A percentile compares a stretch with the other conserved stretches of the same genome.
Conservation (phyloP, 2,888 invertebrate species). For the Lasioglossum villosulum region DNA sequence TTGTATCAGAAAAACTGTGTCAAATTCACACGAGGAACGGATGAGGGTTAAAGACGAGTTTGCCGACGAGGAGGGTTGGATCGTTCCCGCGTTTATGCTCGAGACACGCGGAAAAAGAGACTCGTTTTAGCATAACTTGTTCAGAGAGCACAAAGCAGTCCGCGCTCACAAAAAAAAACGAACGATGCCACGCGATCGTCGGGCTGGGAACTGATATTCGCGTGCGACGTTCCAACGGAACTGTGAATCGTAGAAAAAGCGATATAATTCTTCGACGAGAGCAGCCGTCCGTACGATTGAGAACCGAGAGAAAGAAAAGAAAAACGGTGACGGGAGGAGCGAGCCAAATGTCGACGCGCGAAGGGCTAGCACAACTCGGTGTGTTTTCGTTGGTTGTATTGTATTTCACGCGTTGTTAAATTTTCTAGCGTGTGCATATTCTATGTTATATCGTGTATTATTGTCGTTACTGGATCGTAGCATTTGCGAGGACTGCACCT, state of each 20-base stretch:
- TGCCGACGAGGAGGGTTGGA: neutral
- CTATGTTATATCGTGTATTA: slow-evolving; percentile 47
- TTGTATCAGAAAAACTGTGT: too few relatives aligned
- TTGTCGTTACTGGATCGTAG: slow-evolving; percentile 52
- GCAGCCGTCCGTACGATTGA: slow-evolving; percentile 61
- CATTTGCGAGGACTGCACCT: slow-evolving; percentile 20
- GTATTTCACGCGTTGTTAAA: slow-evolving; percentile 51
- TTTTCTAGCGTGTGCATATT: slow-evolving; percentile 54
- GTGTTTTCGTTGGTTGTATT: slow-evolving; percentile 37
- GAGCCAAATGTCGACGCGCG: slow-evolving; percentile 19
- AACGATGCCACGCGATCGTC: neutral
- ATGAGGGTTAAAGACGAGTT: neutral
- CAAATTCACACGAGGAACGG: too few relatives aligned
- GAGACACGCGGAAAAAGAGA: slow-evolving; percentile 15
- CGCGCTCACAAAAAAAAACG: neutral
- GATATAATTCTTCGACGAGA: slow-evolving; percentile 43
- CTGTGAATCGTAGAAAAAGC: slow-evolving; percentile 18
- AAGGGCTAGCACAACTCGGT: slow-evolving; percentile 41
- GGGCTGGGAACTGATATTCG: slow-evolving; percentile 21
- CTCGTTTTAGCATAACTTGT: neutral
- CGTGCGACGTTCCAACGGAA: slow-evolving; percentile 12
- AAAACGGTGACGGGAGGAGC: neutral
- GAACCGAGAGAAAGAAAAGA: slow-evolving; percentile 12
- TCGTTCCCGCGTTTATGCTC: slow-evolving; percentile 37
- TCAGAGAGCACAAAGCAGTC: neutral